Percentiles rank a stretch among this genome's conserved stretches.
phyloP scores from a whole-genome alignment of 2,888 invertebrate genomes.

The Microctonus brassicae region DNA sequence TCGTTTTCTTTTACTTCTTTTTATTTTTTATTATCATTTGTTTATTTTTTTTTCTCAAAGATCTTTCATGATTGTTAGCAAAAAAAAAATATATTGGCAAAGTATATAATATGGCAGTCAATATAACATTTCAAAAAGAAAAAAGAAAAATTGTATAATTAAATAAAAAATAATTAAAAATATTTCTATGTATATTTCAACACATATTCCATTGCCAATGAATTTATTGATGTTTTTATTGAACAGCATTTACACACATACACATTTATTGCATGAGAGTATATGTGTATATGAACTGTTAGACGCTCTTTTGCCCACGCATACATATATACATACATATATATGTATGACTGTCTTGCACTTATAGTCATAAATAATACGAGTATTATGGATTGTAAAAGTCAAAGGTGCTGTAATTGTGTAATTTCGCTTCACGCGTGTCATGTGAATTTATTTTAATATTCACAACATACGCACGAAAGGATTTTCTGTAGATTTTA shows the following conservation, averaged over 20 bases:
- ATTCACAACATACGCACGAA: constrained; percentile 6
- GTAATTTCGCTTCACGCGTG: constrained; percentile 32
- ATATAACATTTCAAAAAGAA: background rate
- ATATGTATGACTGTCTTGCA: constrained; percentile 28
- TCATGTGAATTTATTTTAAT: constrained; percentile 24
- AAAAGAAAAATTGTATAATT: background rate
- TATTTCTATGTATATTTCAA: constrained; percentile 17
- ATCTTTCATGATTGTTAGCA: background rate
- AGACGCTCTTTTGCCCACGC: constrained; percentile 29
- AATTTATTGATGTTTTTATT: constrained; percentile 27
- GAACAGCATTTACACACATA: constrained; percentile 15
- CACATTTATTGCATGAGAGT: background rate
- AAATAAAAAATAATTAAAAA: constrained; percentile 8
- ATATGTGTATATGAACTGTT: background rate
- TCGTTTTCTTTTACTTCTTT: background rate
- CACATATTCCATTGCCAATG: constrained; percentile 17
- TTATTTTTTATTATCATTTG: background rate
- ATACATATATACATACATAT: no score
- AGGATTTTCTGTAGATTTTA: constrained; percentile 23
- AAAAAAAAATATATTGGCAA: background rate
- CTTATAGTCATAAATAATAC: constrained; percentile 35
- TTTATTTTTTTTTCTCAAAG: background rate
- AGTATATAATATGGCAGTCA: background rate
- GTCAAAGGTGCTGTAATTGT: constrained; percentile 39
- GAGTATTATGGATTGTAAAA: constrained; percentile 38